These are phyloP conservation scores for Orgyia antiqua DNA, from an alignment of 2,888 invertebrate genomes.

Conservation along the genomic window DNA sequence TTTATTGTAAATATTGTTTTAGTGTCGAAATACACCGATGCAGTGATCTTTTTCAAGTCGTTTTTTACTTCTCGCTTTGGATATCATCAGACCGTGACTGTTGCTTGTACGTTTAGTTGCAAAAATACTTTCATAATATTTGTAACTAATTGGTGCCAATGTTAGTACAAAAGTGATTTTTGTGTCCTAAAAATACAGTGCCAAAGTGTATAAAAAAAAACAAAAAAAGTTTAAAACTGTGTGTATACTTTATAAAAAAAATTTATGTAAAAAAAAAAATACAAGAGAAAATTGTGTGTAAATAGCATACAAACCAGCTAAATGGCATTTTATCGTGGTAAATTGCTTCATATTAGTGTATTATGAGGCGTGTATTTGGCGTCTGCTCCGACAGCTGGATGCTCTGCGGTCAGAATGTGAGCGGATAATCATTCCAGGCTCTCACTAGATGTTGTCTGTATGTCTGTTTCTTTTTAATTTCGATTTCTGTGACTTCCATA, in stretches of 20 bases:
- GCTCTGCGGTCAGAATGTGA: slow-evolving; percentile 76
- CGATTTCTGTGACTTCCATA: slow-evolving; percentile 20
- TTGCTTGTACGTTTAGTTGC: slow-evolving; percentile 25
- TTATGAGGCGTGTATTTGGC: slow-evolving; percentile 75
- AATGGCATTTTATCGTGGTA: slow-evolving; percentile 39
- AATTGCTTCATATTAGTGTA: slow-evolving; percentile 8
- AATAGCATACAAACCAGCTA: slow-evolving; percentile 18
- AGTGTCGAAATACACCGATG: slow-evolving; percentile 50
- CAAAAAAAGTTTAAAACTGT: too few species aligned
- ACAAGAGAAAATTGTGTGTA: slow-evolving; percentile 3
- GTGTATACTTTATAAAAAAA: slow-evolving; percentile 6
- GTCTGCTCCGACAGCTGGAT: slow-evolving; percentile 75
- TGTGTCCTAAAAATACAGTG: slow-evolving; percentile 38
- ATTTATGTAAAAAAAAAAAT: slow-evolving; percentile 6
- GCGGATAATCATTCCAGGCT: slow-evolving; percentile 53
- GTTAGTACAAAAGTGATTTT: slow-evolving; percentile 33
- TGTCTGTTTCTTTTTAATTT: slow-evolving; percentile 50
- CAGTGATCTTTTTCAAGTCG: slow-evolving; percentile 31
- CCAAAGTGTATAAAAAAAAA: slow-evolving; percentile 32
- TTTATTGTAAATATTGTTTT: slow-evolving; percentile 69
- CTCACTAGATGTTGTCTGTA: slow-evolving; percentile 74
- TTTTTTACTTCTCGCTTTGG: slow-evolving; percentile 30
- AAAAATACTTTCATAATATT: slow-evolving; percentile 40
- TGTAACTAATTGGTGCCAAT: slow-evolving; percentile 36
- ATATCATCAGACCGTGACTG: slow-evolving; percentile 36